Percentiles rank a stretch among this genome's conserved stretches.
Evolutionary conservation across 2,113 vertebrate species (phyloP).

Genomic region (Cebidichthys violaceus): DNA sequence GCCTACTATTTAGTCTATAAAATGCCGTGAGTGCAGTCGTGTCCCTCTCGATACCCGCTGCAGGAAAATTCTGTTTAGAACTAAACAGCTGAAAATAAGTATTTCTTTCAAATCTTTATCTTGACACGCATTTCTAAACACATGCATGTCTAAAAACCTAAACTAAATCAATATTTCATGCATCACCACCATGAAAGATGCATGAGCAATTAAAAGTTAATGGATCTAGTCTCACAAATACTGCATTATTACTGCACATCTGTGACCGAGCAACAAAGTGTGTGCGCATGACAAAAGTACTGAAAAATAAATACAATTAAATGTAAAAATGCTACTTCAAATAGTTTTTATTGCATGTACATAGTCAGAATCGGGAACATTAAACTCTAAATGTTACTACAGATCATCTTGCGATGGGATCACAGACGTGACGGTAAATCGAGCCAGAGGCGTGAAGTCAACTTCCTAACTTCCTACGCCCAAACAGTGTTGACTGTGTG

Average conservation of each 20-base stretch:
- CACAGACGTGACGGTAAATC: too few species aligned
- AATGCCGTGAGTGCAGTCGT: background rate
- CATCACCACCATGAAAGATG: constrained; percentile 29
- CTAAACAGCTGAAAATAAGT: background rate
- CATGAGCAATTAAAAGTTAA: constrained; percentile 40
- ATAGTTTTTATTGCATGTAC: background rate
- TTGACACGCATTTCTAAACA: background rate
- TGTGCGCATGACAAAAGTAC: background rate
- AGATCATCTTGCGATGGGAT: background rate
- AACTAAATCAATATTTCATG: constrained; percentile 51
- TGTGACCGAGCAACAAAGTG: background rate
- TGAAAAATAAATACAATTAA: background rate
- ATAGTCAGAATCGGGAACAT: background rate
- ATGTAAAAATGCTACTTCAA: background rate
- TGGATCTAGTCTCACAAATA: background rate
- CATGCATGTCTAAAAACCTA: background rate
- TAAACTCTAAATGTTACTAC: background rate
- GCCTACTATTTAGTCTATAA: background rate
- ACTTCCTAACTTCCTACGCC: background rate
- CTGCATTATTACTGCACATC: constrained; percentile 13
- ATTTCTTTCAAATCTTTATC: background rate
- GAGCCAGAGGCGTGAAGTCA: too few species aligned
- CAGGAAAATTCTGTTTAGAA: background rate
- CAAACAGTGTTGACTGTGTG: background rate
- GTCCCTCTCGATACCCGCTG: background rate